Evolutionary conservation across 2,888 invertebrate genomes (phyloP).

Genomic region (Seira sanloemensis): DNA sequence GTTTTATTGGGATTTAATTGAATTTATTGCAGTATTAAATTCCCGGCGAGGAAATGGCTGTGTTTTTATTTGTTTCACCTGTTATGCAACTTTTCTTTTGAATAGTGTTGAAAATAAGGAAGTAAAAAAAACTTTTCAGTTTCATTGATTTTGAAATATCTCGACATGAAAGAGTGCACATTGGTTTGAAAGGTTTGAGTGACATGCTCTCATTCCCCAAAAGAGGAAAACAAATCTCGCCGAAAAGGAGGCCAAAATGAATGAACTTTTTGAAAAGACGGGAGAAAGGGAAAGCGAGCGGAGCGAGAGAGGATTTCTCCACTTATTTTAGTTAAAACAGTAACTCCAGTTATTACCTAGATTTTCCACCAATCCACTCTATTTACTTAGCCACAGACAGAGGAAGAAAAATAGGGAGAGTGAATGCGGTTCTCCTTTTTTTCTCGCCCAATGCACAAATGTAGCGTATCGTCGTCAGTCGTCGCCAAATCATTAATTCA

Average conservation of each 20-base stretch:
- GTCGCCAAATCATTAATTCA: conserved; percentile 20
- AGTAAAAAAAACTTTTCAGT: no score
- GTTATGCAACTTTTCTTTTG: no score
- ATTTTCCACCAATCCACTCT: conserved; percentile 8
- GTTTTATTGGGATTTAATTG: background rate
- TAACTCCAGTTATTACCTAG: conserved; percentile 8
- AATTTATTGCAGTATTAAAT: background rate
- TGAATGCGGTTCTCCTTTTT: background rate
- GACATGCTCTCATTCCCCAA: background rate
- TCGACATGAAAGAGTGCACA: background rate
- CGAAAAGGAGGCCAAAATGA: background rate
- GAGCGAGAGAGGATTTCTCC: background rate
- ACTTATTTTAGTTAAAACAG: background rate
- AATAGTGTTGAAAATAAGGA: no score
- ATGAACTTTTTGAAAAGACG: background rate
- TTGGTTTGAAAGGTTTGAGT: background rate
- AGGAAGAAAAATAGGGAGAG: background rate
- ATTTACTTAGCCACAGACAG: conserved; percentile 3
- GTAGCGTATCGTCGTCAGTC: conserved; percentile 20
- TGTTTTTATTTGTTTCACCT: no score
- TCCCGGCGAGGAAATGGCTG: no score
- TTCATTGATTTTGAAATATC: no score
- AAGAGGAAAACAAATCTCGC: background rate
- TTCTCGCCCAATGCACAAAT: conserved; percentile 6
- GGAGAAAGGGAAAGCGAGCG: no score